Evolutionary conservation across 1,140 invertebrate species (phyloP), one percentile per base, ranked within the genome.

Genomic region (Magallana gigas): DNA sequence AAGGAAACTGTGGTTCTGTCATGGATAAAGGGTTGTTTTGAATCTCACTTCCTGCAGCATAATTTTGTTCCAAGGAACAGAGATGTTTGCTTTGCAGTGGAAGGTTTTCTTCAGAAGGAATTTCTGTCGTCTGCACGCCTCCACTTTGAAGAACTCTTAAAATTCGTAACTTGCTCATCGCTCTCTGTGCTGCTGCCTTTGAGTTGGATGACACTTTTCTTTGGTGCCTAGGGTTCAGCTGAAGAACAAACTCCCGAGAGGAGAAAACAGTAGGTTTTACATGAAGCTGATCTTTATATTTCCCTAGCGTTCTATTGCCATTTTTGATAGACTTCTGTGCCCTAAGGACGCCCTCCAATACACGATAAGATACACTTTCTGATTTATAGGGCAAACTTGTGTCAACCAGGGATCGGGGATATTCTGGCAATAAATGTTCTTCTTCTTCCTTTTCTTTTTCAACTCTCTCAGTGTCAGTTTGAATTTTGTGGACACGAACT

Each of bases 231-330:
- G 68, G 36, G 23, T 8, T 29, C 8, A 12, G 14, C n/a, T 6
- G 60, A 9, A 62, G 60, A 7, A 62, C 14, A 16, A 14, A 62
- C n/a, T 62, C 60, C 60, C n/a, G 14, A n/a, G 14, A 16, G 14
- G 68, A 76, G 14, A 12, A 29, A 29, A 12, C 68, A 11, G 68
- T 76, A 29, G 18, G 68, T 29, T 76, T 76, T 76, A 76, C 18
- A 76, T 76, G 68, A 76, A 76, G 23, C 9, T 76, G 68, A 76
- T 36, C 23, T 76, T 76, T 76, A 76, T 76, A 76, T 29, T 76
- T 76, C 18, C 23, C 68, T 76, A 76, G 36, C 1, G 68, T 76
- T 76, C 68, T 76, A 29, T 76, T 11, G 11, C 23, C 23, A 23
- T 76, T 76, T 12, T 76, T 76, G 1, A 29, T 76, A 29, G 18